phyloP scores from a whole-genome alignment of 2,888 invertebrate genomes.

The Heliconius cydno region DNA sequence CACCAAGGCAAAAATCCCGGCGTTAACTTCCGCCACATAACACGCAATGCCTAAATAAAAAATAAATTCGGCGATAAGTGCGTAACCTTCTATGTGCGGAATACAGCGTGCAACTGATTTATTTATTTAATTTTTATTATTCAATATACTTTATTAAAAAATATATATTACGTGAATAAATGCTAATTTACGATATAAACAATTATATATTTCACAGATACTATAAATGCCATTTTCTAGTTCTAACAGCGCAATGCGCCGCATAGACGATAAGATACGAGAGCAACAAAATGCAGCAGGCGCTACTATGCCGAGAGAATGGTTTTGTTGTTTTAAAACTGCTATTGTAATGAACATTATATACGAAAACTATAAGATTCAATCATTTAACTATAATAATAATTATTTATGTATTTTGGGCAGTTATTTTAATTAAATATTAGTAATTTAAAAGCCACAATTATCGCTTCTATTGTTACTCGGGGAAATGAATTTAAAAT shows the following conservation, averaged over 20 bases:
- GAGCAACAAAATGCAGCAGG: slow-evolving; percentile 31
- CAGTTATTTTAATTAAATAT: background rate
- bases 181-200: background rate
- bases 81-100: too few species aligned
- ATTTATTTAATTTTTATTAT: too few species aligned
- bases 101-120: too few species aligned
- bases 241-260: slow-evolving; percentile 25
- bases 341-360: background rate
- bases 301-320: background rate
- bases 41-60: too few species aligned
- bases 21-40: too few species aligned
- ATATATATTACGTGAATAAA: background rate
- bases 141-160: too few species aligned
- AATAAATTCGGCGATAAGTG: too few species aligned
- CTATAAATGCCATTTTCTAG: background rate
- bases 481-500: too few species aligned
- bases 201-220: background rate
- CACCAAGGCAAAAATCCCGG: too few species aligned
- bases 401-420: background rate
- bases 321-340: background rate
- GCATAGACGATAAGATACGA: slow-evolving; percentile 16
- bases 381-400: background rate
- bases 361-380: background rate
- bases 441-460: background rate
- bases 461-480: too few species aligned